Evolutionary conservation across 2,797 vertebrate species (phyloP).

Genomic region (Anas capensis): DNA sequence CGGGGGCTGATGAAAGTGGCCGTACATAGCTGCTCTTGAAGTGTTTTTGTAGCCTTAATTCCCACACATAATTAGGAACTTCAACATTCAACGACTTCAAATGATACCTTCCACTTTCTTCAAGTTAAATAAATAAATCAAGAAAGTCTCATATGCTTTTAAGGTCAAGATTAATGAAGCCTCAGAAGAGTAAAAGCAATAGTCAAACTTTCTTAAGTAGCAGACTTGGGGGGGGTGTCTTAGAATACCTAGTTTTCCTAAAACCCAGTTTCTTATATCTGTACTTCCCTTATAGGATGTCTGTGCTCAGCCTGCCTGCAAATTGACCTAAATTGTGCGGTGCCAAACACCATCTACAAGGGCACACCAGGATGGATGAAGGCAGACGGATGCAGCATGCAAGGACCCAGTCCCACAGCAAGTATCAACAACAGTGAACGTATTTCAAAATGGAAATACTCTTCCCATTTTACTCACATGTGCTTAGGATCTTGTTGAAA

Average conservation of each 20-base stretch:
- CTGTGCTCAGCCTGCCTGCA: fast-evolving
- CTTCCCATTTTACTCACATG: not conserved
- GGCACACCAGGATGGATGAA: fast-evolving
- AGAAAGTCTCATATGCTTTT: not conserved
- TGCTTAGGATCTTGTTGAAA: not conserved
- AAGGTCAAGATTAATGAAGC: not conserved
- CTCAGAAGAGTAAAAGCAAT: not conserved
- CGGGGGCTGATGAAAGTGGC: not conserved
- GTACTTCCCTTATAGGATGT: not conserved
- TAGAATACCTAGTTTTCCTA: not conserved
- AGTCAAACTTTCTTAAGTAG: not conserved
- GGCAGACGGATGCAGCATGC: not conserved
- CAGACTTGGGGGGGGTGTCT: fast-evolving
- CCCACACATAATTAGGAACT: slow-evolving; percentile 6
- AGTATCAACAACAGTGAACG: fast-evolving
- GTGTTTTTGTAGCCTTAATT: not conserved
- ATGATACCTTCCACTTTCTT: not conserved
- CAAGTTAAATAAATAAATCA: not conserved
- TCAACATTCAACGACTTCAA: not conserved
- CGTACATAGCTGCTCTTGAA: not conserved
- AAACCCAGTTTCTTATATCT: fast-evolving
- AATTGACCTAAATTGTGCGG: not conserved
- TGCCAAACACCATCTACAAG: fast-evolving
- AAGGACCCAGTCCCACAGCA: not conserved
- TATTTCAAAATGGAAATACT: not conserved